These are phyloP conservation scores for Cotesia vestalis DNA, from an alignment of 1,140 invertebrate genomes.

Conservation along the genomic window DNA sequence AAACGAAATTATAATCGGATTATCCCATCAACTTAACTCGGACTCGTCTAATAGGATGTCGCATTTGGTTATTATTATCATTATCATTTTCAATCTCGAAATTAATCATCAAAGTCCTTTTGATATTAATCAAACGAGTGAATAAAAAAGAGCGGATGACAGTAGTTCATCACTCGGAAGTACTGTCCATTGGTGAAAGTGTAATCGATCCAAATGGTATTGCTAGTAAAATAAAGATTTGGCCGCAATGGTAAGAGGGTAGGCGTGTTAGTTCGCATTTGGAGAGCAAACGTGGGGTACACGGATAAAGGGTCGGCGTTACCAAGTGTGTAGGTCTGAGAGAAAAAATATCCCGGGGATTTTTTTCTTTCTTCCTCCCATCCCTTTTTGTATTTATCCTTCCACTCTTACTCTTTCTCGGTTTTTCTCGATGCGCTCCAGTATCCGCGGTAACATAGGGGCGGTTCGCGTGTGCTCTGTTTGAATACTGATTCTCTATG, in stretches of 20 bases:
- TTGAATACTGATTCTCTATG: conserved; percentile 59
- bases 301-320: conserved; percentile 27
- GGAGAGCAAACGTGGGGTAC: conserved; percentile 3
- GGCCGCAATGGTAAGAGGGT: conserved; percentile 24
- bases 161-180: not conserved
- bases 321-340: conserved; percentile 33
- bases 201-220: conserved; percentile 42
- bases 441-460: conserved; percentile 40
- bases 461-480: conserved; percentile 50
- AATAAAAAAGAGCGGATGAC: not conserved
- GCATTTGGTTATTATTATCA: no score
- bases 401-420: no score
- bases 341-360: conserved; percentile 22
- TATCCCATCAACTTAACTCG: no score
- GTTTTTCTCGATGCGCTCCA: conserved; percentile 36
- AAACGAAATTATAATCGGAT: no score
- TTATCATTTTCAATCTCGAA: not conserved
- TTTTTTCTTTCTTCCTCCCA: not conserved
- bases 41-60: no score
- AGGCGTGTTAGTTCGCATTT: conserved; percentile 21
- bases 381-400: no score
- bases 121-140: not conserved
- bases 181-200: conserved; percentile 7
- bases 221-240: conserved; percentile 53
- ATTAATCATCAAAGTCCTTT: no score